Evolutionary conservation across 2,888 invertebrate genomes (phyloP).

Genomic region (Sturmia bella): DNA sequence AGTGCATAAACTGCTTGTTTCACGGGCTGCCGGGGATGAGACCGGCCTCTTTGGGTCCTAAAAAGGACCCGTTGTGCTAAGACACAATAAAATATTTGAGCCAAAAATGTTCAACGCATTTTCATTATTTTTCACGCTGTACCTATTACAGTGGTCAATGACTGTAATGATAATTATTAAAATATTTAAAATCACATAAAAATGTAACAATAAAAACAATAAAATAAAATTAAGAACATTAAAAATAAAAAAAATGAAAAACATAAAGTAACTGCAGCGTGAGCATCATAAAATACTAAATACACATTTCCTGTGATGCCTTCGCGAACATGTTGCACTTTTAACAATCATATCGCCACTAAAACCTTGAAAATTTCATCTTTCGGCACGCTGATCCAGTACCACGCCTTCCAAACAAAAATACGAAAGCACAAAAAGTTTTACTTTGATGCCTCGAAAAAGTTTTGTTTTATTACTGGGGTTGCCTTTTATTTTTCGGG

Average conservation of each 20-base stretch:
- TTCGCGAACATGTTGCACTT: conserved; percentile 47
- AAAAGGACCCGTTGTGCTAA: too few species aligned
- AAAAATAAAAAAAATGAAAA: conserved; percentile 22
- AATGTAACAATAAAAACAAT: conserved; percentile 31
- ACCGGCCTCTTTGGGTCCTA: too few species aligned
- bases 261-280: background rate
- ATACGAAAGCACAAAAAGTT: too few species aligned
- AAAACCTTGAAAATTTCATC: background rate
- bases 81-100: background rate
- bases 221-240: conserved; percentile 18
- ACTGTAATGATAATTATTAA: background rate
- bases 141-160: background rate
- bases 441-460: too few species aligned
- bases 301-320: conserved; percentile 67
- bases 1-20: too few species aligned
- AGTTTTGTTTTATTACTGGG: too few species aligned
- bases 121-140: background rate
- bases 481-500: too few species aligned
- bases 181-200: conserved; percentile 29
- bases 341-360: background rate
- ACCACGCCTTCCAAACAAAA: too few species aligned
- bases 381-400: too few species aligned
- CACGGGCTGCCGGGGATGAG: too few species aligned
- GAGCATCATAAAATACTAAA: conserved; percentile 54
- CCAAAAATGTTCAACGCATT: background rate